phyloP scores from a whole-genome alignment of 2,797 vertebrate genomes.

The Mormyrus proboscirostris region DNA sequence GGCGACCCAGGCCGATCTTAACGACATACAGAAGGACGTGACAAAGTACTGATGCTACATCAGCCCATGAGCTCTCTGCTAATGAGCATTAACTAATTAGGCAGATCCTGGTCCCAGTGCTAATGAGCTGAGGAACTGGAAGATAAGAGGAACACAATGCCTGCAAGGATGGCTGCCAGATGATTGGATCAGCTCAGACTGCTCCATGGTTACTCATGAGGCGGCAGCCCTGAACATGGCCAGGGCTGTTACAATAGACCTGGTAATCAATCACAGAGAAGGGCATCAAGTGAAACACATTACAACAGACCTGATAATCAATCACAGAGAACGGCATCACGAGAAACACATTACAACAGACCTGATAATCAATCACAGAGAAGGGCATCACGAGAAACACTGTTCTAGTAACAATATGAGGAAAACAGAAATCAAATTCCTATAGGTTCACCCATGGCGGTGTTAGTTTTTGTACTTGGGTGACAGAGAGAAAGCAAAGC shows the following conservation, averaged over 20 bases:
- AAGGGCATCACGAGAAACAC: not conserved
- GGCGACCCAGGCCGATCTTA: not conserved
- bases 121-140: not conserved
- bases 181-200: not conserved
- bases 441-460: not conserved
- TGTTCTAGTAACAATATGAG: not conserved
- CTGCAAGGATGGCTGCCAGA: not conserved
- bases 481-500: not conserved
- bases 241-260: not conserved
- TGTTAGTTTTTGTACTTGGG: not conserved
- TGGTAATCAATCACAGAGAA: not conserved
- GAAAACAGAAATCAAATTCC: not conserved
- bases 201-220: not conserved
- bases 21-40: not conserved
- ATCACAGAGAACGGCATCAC: not conserved
- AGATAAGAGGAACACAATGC: slow-evolving; percentile 9
- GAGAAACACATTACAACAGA: not conserved
- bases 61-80: not conserved
- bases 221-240: not conserved
- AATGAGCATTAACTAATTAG: not conserved
- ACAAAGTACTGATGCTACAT: not conserved
- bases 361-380: not conserved
- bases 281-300: not conserved
- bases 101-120: not conserved
- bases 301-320: not conserved